A percentile compares a stretch with the other conserved stretches of the same genome.
Conservation (phyloP, 2,797 vertebrate genomes). For the Fistularia commersonii region DNA sequence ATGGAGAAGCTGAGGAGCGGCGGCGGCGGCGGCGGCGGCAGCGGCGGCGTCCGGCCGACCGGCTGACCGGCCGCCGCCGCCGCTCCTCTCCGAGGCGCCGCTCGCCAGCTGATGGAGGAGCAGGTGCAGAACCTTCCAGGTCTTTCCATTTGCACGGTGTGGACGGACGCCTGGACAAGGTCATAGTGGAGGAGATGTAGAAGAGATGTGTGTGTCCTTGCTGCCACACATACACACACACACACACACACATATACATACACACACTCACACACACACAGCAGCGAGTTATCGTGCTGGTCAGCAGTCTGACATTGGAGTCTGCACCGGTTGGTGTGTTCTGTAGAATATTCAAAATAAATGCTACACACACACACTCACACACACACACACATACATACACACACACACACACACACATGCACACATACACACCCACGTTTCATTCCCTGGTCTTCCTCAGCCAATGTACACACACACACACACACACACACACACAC, state of each 20-base stretch:
- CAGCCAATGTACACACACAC: too few relatives aligned
- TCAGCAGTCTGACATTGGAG: slow-evolving; percentile 57
- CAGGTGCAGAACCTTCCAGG: slow-evolving; percentile 15
- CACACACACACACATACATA: slow-evolving; percentile 21
- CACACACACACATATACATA: slow-evolving; percentile 11
- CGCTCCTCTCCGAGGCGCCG: slow-evolving; percentile 33
- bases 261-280: slow-evolving; percentile 2
- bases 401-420: too few relatives aligned
- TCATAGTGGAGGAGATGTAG: too few relatives aligned
- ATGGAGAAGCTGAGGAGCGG: slow-evolving; percentile 32
- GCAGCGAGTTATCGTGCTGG: slow-evolving; percentile 57
- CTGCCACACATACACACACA: neutral
- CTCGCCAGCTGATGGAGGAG: too few relatives aligned
- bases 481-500: too few relatives aligned
- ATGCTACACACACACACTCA: slow-evolving; percentile 44
- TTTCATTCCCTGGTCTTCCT: slow-evolving; percentile 1
- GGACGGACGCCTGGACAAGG: neutral
- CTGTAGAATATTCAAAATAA: slow-evolving; percentile 65
- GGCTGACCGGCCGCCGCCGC: too few relatives aligned
- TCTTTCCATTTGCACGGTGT: slow-evolving; percentile 3
- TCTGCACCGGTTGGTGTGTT: slow-evolving; percentile 47
- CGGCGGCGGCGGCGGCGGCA: slow-evolving; percentile 16
- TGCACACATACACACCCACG: neutral
- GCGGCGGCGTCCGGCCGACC: too few relatives aligned
- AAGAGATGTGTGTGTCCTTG: too few relatives aligned